A percentile compares a stretch with the other conserved stretches of the same genome.
Evolutionary conservation across 2,888 invertebrate genomes (phyloP).

Genomic region (Creontiades dilutus): DNA sequence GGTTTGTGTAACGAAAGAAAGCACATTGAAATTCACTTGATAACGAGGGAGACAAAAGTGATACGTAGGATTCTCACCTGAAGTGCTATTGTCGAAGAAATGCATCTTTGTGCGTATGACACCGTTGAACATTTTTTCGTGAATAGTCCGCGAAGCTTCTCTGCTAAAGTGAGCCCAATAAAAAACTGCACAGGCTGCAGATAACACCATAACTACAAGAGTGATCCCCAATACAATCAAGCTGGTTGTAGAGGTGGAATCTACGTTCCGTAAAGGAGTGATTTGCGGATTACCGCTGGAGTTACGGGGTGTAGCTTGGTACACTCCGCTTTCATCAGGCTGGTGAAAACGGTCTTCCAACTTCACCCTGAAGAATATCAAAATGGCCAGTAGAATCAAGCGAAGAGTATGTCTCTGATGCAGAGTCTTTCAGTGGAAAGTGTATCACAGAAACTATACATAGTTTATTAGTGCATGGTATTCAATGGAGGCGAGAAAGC

Average conservation of each 20-base stretch:
- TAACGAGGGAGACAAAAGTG: too few species aligned
- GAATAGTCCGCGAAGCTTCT: slow-evolving; percentile 87
- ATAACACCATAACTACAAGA: neutral
- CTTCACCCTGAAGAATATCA: neutral
- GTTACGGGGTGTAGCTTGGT: too few species aligned
- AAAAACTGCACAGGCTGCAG: neutral
- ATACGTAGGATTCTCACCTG: slow-evolving; percentile 80
- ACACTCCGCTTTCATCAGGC: neutral
- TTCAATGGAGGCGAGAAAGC: too few species aligned
- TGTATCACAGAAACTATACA: too few species aligned
- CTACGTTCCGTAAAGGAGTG: neutral
- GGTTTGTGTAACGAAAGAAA: too few species aligned
- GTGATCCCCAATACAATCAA: neutral
- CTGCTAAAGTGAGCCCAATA: slow-evolving; percentile 87
- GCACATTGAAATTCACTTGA: too few species aligned
- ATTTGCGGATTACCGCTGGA: neutral
- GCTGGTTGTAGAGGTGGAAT: neutral
- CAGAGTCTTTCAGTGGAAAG: too few species aligned
- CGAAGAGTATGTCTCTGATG: too few species aligned
- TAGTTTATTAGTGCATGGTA: too few species aligned
- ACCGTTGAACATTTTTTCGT: slow-evolving; percentile 90
- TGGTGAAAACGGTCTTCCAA: neutral
- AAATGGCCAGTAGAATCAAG: too few species aligned
- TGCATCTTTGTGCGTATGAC: slow-evolving; percentile 89
- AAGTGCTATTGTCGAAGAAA: slow-evolving; percentile 93